Conservation (phyloP, 2,888 invertebrate species). For the Unio pictorum region DNA sequence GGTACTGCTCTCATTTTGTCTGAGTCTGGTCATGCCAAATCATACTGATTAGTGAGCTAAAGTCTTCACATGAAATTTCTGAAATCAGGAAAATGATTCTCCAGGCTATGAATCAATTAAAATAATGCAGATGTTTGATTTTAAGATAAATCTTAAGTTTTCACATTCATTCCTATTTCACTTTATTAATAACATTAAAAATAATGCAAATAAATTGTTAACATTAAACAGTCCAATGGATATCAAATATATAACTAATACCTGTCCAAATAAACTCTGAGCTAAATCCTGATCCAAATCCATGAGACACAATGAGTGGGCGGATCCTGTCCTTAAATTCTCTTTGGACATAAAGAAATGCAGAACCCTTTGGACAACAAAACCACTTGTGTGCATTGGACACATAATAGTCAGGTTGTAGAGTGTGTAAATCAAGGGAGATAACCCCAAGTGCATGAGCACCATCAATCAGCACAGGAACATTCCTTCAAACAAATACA, state of each 20-base stretch:
- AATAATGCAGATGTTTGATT: no score
- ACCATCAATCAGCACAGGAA: constrained; percentile 66
- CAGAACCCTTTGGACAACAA: constrained; percentile 67
- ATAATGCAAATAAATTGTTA: not conserved
- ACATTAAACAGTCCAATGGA: not conserved
- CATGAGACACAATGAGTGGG: constrained; percentile 68
- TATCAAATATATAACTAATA: constrained; percentile 15
- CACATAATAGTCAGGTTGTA: constrained; percentile 66
- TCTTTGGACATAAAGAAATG: constrained; percentile 63
- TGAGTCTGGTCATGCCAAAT: no score
- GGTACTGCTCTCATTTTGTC: no score
- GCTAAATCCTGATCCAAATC: constrained; percentile 67
- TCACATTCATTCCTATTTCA: not conserved
- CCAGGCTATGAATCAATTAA: no score
- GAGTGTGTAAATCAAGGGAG: constrained; percentile 42
- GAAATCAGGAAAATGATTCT: no score
- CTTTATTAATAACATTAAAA: not conserved
- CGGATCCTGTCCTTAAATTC: constrained; percentile 48
- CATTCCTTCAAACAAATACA: constrained; percentile 36
- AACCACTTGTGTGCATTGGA: constrained; percentile 71
- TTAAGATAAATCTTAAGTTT: no score
- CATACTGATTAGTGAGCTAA: no score
- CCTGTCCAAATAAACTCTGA: constrained; percentile 71
- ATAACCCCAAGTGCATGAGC: constrained; percentile 68
- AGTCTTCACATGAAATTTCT: no score